phyloP scores from a whole-genome alignment of 1,140 invertebrate species.

The Scaptomyza montana region DNA sequence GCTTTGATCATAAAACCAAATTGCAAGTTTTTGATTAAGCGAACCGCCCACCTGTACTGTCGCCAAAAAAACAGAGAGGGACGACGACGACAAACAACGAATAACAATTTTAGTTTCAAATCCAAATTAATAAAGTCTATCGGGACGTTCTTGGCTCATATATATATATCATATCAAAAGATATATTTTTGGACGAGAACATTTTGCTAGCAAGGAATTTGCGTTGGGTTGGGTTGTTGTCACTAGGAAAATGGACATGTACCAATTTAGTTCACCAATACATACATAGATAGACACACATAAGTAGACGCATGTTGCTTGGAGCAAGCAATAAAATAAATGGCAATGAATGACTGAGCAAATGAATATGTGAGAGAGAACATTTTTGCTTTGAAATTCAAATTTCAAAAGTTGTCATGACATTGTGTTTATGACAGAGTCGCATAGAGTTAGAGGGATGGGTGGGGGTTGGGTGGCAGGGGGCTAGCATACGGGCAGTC shows the following conservation, averaged over 20 bases:
- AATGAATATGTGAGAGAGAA: slow-evolving; percentile 74
- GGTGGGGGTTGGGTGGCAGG: background rate
- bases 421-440: slow-evolving; percentile 78
- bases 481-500: background rate
- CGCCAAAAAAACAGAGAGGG: slow-evolving; percentile 21
- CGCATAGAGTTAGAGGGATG: background rate
- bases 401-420: slow-evolving; percentile 83
- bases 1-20: slow-evolving; percentile 65
- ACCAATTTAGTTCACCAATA: slow-evolving; percentile 54
- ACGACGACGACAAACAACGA: background rate
- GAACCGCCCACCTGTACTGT: slow-evolving; percentile 30
- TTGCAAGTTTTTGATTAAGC: slow-evolving; percentile 21
- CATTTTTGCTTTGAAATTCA: slow-evolving; percentile 81
- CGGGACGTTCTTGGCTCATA: slow-evolving; percentile 39
- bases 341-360: slow-evolving; percentile 81
- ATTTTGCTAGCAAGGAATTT: slow-evolving; percentile 59
- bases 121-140: slow-evolving; percentile 77
- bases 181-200: slow-evolving; percentile 40
- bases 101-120: slow-evolving; percentile 35
- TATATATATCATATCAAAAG: slow-evolving; percentile 59
- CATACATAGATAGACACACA: slow-evolving; percentile 13
- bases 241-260: slow-evolving; percentile 52
- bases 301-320: slow-evolving; percentile 27
- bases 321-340: slow-evolving; percentile 74
- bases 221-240: slow-evolving; percentile 24